Evolutionary conservation across 2,113 vertebrate genomes (phyloP), one percentile per base, ranked within the genome.

Genomic region (Sakesphorus luctuosus): DNA sequence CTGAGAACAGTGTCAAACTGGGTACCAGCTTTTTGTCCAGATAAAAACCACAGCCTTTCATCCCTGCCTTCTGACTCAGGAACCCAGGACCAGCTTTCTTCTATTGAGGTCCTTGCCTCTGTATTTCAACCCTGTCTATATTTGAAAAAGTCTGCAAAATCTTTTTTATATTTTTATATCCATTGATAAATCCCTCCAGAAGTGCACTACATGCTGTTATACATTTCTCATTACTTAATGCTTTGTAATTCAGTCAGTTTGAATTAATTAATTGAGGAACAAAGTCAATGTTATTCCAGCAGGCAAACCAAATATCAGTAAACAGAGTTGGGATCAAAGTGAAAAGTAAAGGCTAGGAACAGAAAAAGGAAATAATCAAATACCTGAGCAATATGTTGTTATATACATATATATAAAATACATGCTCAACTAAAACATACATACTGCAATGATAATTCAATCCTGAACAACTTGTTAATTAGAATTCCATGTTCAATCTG

Each of bases 41-140:
- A 7, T 35, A 26, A 20, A 43, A 83, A 44, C 6, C 50, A 78
- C 8, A 74, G 16, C 13, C 11, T 52, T 59, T 75, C 50, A 40
- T 5, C 10, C 4, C 25, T 69, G 21, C 21, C 6, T 82, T 13
- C 69, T 72, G 47, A 9, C 17, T 55, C 28, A 46, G 81, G 36
- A 90, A 20, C 18, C 47, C 29, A 76, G 40, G 26, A 52, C 8
- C 24, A 87, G 6, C 18, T 68, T 78, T 94, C 21, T 18, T 63
- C 25, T 76, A 0, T 10, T 0, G 0, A 50, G 8, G 11, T 4
- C 5, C 7, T 18, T 49, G 25, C 24, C 9, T 53, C 56, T 11
- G 0, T 62, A 69, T 81, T 77, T 66, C 33, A 55, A 38, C 9
- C 3, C 8, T 38, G 25, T 46, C 5, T 20, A 25, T 11, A 53